phyloP scores from a whole-genome alignment of 2,888 invertebrate genomes.

The Orthosia gracilis region DNA sequence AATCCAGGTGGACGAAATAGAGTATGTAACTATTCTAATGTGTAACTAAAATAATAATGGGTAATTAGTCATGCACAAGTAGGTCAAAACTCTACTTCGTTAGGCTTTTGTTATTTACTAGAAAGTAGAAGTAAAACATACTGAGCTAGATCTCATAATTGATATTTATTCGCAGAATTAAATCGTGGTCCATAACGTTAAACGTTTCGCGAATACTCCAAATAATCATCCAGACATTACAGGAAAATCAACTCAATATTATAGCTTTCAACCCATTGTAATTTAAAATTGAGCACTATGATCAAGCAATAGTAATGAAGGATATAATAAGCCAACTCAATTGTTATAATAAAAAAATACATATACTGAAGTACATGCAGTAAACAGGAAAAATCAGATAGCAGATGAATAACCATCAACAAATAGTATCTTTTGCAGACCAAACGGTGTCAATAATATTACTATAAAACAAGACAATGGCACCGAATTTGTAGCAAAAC shows the following conservation, averaged over 20 bases:
- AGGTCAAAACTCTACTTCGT: background rate
- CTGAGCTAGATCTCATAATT: background rate
- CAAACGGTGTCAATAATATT: slow-evolving; percentile 49
- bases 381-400: slow-evolving; percentile 47
- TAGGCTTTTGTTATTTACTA: slow-evolving; percentile 18
- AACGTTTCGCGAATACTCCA: background rate
- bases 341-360: background rate
- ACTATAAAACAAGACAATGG: slow-evolving; percentile 57
- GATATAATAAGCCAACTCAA: background rate
- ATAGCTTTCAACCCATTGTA: background rate
- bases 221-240: too few species aligned
- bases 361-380: background rate
- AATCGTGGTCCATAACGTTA: too few species aligned
- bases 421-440: slow-evolving; percentile 46
- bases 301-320: background rate
- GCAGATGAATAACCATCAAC: slow-evolving; percentile 39
- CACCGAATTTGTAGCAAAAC: slow-evolving; percentile 53
- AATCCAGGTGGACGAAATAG: background rate
- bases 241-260: background rate
- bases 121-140: slow-evolving; percentile 5
- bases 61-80: slow-evolving; percentile 25
- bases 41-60: slow-evolving; percentile 27
- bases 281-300: background rate
- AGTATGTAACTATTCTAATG: slow-evolving; percentile 8
- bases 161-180: background rate